Percentiles rank a stretch among this genome's conserved stretches.
These are phyloP conservation scores for Drosophila sproati DNA, from an alignment of 1,140 invertebrate species.

Conservation along the genomic window DNA sequence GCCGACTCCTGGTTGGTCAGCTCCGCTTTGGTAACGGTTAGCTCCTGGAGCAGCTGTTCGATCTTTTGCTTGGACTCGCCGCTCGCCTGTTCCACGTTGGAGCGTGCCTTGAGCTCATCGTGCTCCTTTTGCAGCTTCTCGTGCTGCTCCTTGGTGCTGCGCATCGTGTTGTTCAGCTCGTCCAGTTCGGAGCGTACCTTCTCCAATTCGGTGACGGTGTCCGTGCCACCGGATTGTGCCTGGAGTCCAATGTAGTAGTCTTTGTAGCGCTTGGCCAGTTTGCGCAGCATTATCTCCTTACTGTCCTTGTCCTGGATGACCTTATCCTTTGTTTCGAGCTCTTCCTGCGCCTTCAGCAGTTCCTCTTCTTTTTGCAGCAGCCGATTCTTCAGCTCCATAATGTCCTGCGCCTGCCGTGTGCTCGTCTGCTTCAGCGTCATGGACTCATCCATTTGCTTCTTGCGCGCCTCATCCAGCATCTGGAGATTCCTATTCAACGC, in stretches of 20 bases:
- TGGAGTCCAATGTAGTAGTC: constrained; percentile 91
- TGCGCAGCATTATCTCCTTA: constrained; percentile 93
- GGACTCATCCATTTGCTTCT: constrained; percentile 85
- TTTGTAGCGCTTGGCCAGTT: constrained; percentile 97
- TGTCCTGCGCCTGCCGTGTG: constrained; percentile 85
- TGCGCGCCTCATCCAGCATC: constrained; percentile 85
- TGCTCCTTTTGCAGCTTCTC: constrained; percentile 90
- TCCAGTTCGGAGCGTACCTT: constrained; percentile 86
- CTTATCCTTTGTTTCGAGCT: constrained; percentile 88
- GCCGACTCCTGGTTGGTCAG: constrained; percentile 87
- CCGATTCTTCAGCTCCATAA: constrained; percentile 86
- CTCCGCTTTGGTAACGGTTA: constrained; percentile 80
- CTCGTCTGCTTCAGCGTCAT: constrained; percentile 82
- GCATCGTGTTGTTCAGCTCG: constrained; percentile 88
- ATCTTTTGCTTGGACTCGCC: constrained; percentile 79
- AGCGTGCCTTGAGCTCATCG: constrained; percentile 87
- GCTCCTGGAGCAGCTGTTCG: constrained; percentile 65
- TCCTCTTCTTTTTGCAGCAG: constrained; percentile 87
- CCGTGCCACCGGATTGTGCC: constrained; percentile 84
- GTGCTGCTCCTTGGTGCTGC: constrained; percentile 86
- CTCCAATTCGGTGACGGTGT: constrained; percentile 82
- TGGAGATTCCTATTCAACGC: constrained; percentile 86
- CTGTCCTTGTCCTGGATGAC: constrained; percentile 90
- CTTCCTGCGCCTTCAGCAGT: constrained; percentile 88
- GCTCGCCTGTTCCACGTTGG: constrained; percentile 36